Evolutionary conservation across 2,888 invertebrate species (phyloP), one percentile per base, ranked within the genome.

Genomic region (Glyphotaelius pellucidus): DNA sequence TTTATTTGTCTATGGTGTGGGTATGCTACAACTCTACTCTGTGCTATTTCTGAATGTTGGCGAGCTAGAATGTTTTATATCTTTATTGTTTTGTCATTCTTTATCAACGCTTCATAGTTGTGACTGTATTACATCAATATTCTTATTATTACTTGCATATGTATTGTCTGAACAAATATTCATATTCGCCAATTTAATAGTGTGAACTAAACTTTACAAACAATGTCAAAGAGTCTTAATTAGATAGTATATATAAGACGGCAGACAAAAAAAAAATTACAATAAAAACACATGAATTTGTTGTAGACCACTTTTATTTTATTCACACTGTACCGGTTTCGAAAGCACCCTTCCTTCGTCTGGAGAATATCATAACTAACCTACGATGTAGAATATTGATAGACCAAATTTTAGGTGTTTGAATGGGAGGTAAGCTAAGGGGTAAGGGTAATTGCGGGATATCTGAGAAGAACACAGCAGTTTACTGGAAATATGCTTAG

Each of bases 31-130:
- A 81, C 14, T 31, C 38, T 32, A 38, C 35, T 35, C 32, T 32
- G 38, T 81, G 81, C 81, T 84, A 84, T 84, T 84, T 84, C 32
- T 84, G 84, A 35, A 38, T 84, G 31, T 35, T n/a, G 38, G 84
- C 32, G 11, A 38, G 38, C 84, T 84, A 38, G 84, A 84, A 84
- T 38, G 84, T 38, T 35, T 84, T 84, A 35, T 32, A 38, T 32
- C 67, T 11, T 25, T 67, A 25, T 67, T n/a, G 25, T 67, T 67
- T 67, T 67, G 25, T 67, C 84, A 84, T 84, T 84, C 32, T 84
- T 84, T 35, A 84, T 84, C 84, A 84, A 84, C n/a, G 84, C 84
- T 84, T 81, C 4, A 81, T 81, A 35, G 32, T 84, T 35, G 84
- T 84, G 38, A 7, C 11, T 84, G 84, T 32, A 67, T 67, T 67